These are phyloP conservation scores for Sesamia nonagrioides DNA, from an alignment of 1,140 invertebrate genomes.

Conservation along the genomic window DNA sequence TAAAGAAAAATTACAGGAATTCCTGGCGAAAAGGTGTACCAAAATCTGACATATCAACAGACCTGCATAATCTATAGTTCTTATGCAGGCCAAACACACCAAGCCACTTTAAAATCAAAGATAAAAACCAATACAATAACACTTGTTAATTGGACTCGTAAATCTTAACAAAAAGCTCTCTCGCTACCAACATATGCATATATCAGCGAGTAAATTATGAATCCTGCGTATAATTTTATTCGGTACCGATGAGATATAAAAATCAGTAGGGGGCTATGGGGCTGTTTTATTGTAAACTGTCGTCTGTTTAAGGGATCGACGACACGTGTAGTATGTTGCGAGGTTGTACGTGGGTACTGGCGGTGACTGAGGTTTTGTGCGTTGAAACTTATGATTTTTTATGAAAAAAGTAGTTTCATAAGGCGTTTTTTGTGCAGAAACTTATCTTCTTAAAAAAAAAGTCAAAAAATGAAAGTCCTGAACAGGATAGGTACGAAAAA, in stretches of 20 bases:
- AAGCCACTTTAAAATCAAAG: background rate
- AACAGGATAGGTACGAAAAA: too few relatives aligned
- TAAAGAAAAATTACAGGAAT: too few relatives aligned
- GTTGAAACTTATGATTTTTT: background rate
- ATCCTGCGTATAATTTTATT: conserved; percentile 82
- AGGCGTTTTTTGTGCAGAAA: too few relatives aligned
- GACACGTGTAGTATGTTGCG: conserved; percentile 66
- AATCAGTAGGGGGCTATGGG: conserved; percentile 78
- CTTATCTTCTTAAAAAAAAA: too few relatives aligned
- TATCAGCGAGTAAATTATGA: conserved; percentile 82
- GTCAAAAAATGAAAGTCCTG: too few relatives aligned
- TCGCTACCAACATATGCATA: conserved; percentile 68
- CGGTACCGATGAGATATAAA: conserved; percentile 81
- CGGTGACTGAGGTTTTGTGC: conserved; percentile 44
- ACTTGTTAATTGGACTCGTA: conserved; percentile 77
- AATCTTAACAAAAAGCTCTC: conserved; percentile 71
- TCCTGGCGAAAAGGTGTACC: too few relatives aligned
- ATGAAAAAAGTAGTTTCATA: too few relatives aligned
- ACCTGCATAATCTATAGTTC: background rate
- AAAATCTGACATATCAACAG: background rate
- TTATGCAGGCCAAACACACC: background rate
- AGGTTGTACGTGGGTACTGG: conserved; percentile 55
- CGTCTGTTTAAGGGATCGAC: conserved; percentile 57
- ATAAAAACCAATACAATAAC: conserved; percentile 18
- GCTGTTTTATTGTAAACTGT: conserved; percentile 70